Evolutionary conservation across 2,888 invertebrate species (phyloP).

Genomic region (Parapristionchus giblindavisi): DNA sequence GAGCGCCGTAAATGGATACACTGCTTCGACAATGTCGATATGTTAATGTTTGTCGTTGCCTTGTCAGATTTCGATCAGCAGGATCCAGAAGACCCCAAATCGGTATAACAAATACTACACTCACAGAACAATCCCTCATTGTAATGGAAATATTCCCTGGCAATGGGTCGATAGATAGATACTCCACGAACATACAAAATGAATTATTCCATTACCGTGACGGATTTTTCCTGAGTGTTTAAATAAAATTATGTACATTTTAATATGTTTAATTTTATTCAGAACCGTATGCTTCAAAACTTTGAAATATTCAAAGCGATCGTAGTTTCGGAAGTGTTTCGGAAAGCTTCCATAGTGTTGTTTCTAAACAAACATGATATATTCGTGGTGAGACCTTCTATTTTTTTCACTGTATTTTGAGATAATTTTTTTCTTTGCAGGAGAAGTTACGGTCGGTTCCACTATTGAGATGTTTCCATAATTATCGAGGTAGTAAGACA

Average conservation of each 20-base stretch:
- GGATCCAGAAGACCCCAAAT: constrained; percentile 53
- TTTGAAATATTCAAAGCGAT: constrained; percentile 67
- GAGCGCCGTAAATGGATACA: constrained; percentile 63
- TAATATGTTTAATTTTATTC: too few species aligned
- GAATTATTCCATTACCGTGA: too few species aligned
- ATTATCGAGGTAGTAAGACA: constrained; percentile 70
- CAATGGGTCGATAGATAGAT: neutral
- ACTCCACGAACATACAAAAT: too few species aligned
- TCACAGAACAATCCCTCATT: too few species aligned
- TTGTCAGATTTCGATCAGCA: constrained; percentile 56
- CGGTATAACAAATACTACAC: too few species aligned
- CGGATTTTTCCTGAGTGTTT: too few species aligned
- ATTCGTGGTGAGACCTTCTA: constrained; percentile 64
- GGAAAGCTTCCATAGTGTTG: constrained; percentile 70
- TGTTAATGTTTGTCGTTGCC: constrained; percentile 56
- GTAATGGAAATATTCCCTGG: too few species aligned
- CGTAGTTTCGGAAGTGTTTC: constrained; percentile 68
- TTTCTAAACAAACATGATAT: constrained; percentile 68
- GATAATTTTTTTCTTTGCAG: constrained; percentile 54
- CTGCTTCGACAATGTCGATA: constrained; percentile 59
- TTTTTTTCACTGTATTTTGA: neutral
- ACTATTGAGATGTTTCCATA: constrained; percentile 69
- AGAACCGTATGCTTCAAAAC: constrained; percentile 68
- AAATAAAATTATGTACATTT: too few species aligned
- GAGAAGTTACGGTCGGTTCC: constrained; percentile 56